phyloP scores from a whole-genome alignment of 1,140 invertebrate genomes.

The Drosophila aff. region DNA sequence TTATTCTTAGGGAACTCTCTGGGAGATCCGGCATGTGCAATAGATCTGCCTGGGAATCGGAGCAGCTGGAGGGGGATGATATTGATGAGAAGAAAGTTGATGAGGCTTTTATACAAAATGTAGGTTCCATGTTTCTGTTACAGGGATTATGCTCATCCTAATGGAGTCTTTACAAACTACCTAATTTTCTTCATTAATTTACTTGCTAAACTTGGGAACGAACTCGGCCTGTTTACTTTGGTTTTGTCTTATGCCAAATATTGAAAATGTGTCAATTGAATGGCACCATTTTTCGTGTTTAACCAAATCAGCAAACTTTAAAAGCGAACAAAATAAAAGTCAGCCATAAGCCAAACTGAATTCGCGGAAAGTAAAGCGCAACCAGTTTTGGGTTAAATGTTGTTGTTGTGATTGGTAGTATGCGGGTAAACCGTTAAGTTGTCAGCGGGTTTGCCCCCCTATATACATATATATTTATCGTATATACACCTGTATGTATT shows the following conservation, averaged over 20 bases:
- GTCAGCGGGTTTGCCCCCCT: slow-evolving; percentile 35
- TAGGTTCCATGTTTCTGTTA: slow-evolving; percentile 22
- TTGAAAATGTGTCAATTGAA: slow-evolving; percentile 70
- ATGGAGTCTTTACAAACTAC: not conserved
- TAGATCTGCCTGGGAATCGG: slow-evolving; percentile 29
- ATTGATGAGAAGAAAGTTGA: slow-evolving; percentile 1
- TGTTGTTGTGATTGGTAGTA: slow-evolving; percentile 49
- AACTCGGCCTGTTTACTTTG: not conserved
- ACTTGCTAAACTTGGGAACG: not conserved
- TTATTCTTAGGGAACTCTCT: slow-evolving; percentile 13
- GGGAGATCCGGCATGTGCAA: slow-evolving; percentile 12
- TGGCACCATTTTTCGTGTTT: slow-evolving; percentile 66
- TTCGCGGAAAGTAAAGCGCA: slow-evolving; percentile 69
- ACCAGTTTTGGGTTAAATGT: slow-evolving; percentile 62
- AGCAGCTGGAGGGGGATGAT: slow-evolving; percentile 18
- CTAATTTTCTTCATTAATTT: too few relatives aligned
- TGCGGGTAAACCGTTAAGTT: slow-evolving; percentile 61
- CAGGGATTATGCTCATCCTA: not conserved
- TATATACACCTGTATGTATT: slow-evolving; percentile 8
- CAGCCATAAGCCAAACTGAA: slow-evolving; percentile 25
- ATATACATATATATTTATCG: not conserved
- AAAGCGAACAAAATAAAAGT: slow-evolving; percentile 35
- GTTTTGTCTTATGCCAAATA: slow-evolving; percentile 6
- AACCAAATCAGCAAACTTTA: slow-evolving; percentile 63
- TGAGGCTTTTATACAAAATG: not conserved